These are phyloP conservation scores for Chrysina gloriosa DNA, from an alignment of 2,888 invertebrate genomes.

Conservation along the genomic window DNA sequence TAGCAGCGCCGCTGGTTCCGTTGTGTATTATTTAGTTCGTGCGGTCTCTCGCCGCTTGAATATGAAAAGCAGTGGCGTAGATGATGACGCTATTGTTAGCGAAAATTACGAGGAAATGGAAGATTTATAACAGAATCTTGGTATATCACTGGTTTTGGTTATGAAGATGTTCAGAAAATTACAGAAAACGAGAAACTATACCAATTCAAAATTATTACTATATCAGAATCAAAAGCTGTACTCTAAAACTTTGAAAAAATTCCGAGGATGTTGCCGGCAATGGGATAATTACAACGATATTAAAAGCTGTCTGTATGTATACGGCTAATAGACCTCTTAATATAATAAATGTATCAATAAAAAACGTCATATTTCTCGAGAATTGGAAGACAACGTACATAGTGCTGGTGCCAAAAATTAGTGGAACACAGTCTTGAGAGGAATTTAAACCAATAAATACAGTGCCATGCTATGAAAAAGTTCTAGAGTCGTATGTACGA, in stretches of 20 bases:
- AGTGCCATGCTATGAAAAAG: too few species aligned
- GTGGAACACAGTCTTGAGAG: too few species aligned
- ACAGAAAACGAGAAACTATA: not conserved
- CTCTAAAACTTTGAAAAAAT: not conserved
- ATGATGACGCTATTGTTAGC: not conserved
- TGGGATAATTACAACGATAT: too few species aligned
- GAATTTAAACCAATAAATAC: too few species aligned
- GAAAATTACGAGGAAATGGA: too few species aligned
- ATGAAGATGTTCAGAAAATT: not conserved
- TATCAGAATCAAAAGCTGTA: not conserved
- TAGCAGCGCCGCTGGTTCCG: constrained; percentile 43
- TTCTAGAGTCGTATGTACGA: too few species aligned
- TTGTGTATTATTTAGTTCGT: constrained; percentile 51
- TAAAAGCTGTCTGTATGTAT: not conserved
- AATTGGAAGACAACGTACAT: not conserved
- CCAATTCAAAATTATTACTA: too few species aligned
- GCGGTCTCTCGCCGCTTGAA: constrained; percentile 47
- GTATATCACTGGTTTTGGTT: too few species aligned
- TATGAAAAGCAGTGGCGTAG: constrained; percentile 1
- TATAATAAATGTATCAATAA: not conserved
- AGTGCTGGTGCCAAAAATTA: not conserved
- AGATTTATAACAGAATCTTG: too few species aligned
- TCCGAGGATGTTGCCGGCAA: not conserved
- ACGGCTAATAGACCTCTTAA: not conserved
- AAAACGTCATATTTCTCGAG: not conserved